Conservation (phyloP, 2,888 invertebrate genomes). For the Agrotis clavis region DNA sequence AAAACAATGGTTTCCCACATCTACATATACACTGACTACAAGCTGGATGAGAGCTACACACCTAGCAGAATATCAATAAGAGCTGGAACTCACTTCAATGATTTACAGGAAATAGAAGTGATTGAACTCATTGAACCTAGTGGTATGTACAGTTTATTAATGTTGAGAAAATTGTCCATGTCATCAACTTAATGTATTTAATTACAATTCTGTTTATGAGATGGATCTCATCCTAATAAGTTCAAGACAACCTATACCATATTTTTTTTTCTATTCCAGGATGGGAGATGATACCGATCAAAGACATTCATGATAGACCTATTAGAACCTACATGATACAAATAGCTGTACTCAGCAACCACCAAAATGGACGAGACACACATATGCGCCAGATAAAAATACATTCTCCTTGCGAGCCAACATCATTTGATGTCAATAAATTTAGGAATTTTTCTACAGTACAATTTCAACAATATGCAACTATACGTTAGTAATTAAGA, state of each 20-base stretch:
- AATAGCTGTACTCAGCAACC: constrained; percentile 98
- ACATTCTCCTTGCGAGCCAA: constrained; percentile 95
- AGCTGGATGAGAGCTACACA: constrained; percentile 99
- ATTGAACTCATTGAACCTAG: constrained; percentile 98
- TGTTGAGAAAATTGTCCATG: not conserved
- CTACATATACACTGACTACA: constrained; percentile 99
- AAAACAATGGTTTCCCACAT: constrained; percentile 99
- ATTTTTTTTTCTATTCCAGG: constrained; percentile 88
- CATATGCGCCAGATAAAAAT: constrained; percentile 99
- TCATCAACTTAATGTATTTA: not conserved
- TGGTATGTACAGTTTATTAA: constrained; percentile 82
- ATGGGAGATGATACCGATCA: constrained; percentile 98
- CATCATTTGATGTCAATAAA: constrained; percentile 93
- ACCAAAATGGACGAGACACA: constrained; percentile 99
- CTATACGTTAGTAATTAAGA: constrained; percentile 94
- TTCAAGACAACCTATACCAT: too few relatives aligned
- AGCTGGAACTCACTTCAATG: constrained; percentile 99
- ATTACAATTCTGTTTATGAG: not conserved
- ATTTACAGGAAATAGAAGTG: constrained; percentile 98
- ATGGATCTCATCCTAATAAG: too few relatives aligned
- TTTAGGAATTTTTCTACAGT: constrained; percentile 95
- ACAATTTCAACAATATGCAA: constrained; percentile 95
- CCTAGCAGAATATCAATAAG: constrained; percentile 98
- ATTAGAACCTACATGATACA: constrained; percentile 99
- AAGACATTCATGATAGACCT: constrained; percentile 96